Evolutionary conservation across 2,113 vertebrate genomes (phyloP), one percentile per base, ranked within the genome.

Genomic region (Paramormyrops kingsleyae): DNA sequence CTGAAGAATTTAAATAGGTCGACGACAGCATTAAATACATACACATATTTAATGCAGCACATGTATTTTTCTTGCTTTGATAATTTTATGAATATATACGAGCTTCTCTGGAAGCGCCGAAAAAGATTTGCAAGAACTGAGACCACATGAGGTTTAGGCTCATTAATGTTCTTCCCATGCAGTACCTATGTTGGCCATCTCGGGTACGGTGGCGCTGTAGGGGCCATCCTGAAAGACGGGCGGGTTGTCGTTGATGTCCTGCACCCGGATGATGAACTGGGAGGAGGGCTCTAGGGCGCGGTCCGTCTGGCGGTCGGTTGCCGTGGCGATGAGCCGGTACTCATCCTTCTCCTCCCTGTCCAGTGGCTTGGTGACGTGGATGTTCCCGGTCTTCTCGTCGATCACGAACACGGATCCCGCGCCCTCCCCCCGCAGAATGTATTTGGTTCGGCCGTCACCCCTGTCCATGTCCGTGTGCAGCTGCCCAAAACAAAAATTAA

Each of bases 231-330:
- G 94, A 93, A 98, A 98, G 93, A 97, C 70, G 1, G 97, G 97
- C 0, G 97, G 95, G 91, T 98, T 98, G 95, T 98, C 97, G 17
- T 98, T 98, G 93, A 98, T 97, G 95, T 98, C 97, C 92, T 98
- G 97, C 91, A 98, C 97, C 83, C 97, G 94, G 95, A 98, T 97
- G 94, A 97, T 95, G 93, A 98, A 98, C 93, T 97, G 95, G 0
- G 97, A 98, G 0, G 97, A 97, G 0, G 97, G 97, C 94, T 98
- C 97, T 89, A 98, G 94, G 87, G 97, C 96, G 9, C 92, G 96
- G 90, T 97, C 97, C 0, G 97, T 97, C 87, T 95, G 95, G 7
- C 95, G 94, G 93, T 98, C 97, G 19, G 96, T 96, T 0, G 97
- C 97, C 2, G 97, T 97, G 6, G 97, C 97, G 13, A 97, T 90